phyloP scores from a whole-genome alignment of 2,113 vertebrate genomes.

The Gobius niger region DNA sequence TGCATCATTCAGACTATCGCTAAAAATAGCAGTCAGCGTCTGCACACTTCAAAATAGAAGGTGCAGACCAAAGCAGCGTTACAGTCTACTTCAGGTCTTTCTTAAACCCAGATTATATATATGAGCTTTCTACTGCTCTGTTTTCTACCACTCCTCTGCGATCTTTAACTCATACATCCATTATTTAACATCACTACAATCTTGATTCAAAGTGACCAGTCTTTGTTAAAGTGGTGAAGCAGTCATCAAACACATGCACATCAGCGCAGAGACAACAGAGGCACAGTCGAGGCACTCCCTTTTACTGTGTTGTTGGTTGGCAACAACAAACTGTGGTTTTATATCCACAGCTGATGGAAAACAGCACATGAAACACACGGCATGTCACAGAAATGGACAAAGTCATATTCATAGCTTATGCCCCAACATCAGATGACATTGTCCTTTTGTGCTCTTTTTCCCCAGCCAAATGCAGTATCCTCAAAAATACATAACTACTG shows the following conservation, averaged over 20 bases:
- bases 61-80: no score
- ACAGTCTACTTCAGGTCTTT: no score
- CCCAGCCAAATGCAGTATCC: not conserved
- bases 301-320: not conserved
- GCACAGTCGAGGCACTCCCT: conserved; percentile 5
- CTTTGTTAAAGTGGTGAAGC: conserved; percentile 3
- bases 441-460: not conserved
- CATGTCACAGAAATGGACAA: conserved; percentile 1
- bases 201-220: not conserved
- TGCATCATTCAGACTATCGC: not conserved
- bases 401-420: not conserved
- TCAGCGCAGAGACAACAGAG: conserved; percentile 11
- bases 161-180: not conserved
- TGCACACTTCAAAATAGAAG: not conserved
- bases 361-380: not conserved
- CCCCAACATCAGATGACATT: not conserved
- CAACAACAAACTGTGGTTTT: conserved; percentile 22
- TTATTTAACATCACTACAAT: not conserved
- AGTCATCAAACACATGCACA: not conserved
- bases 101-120: no score
- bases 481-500: no score
- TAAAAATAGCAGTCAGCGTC: not conserved
- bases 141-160: not conserved
- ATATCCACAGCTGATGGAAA: conserved; percentile 1
- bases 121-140: not conserved